Evolutionary conservation across 2,113 vertebrate genomes (phyloP), one percentile per base, ranked within the genome.

Genomic region (Salminus brasiliensis): DNA sequence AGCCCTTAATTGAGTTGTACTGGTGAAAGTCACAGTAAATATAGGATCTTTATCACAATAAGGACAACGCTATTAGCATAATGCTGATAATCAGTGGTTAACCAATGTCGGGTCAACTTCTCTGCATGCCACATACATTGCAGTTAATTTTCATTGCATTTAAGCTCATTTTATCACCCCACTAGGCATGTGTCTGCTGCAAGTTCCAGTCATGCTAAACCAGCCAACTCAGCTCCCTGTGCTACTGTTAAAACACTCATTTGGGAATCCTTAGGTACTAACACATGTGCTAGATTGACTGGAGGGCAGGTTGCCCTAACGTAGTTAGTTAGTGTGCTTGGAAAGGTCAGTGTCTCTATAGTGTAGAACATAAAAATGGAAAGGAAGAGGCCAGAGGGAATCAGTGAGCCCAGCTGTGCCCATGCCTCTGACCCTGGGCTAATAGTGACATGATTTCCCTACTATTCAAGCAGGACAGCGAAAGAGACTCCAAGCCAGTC

Each of bases 11-110:
- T 76, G 23, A 52, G 59, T 53, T n/a, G 23, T 10, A 65, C 45
- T 16, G 39, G 13, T 63, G 27, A 32, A 34, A 32, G 62, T n/a
- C 34, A 66, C 34, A 66, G 34, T 39, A 66, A 66, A 66, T 66
- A 66, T 66, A 66, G 62, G 36, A 21, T 66, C 23, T 21, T 18
- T 8, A 66, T 66, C 34, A 66, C 7, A 66, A 66, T 39, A 39
- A 39, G 21, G 32, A 66, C n/a, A 18, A n/a, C 43, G 65, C 81
- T 53, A 77, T 63, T 59, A 72, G 49, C 47, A 45, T 66, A 66
- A 66, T 39, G 62, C 62, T 66, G 62, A 66, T 39, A 23, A 34
- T 12, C 62, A 66, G 62, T 23, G 62, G 62, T 66, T 66, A 66
- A 66, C 62, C 34, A 23, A 23, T 34, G 30, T 63, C 30, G 34